These are phyloP conservation scores for Chrysemys picta DNA, from an alignment of 2,113 vertebrate species.

Conservation along the genomic window DNA sequence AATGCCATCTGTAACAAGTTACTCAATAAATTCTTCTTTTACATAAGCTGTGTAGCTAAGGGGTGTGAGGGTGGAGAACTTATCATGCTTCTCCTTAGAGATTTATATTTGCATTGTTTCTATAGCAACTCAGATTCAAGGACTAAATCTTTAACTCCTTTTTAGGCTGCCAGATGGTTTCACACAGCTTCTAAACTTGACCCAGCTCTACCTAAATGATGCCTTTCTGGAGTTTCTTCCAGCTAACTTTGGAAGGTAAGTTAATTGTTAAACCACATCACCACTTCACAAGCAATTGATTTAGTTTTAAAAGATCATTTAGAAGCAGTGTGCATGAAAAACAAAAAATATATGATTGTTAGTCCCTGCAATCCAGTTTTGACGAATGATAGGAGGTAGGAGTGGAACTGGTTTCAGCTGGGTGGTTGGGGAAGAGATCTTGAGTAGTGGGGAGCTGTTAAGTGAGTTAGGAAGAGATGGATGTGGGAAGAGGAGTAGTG, in stretches of 20 bases:
- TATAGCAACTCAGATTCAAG: slow-evolving; percentile 65
- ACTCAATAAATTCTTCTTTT: slow-evolving; percentile 49
- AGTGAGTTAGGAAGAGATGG: not conserved
- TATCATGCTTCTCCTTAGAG: slow-evolving; percentile 53
- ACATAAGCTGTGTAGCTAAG: slow-evolving; percentile 32
- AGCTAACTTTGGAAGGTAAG: slow-evolving; percentile 99
- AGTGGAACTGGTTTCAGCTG: not conserved
- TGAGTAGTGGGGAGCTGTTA: not conserved
- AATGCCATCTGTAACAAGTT: slow-evolving; percentile 6
- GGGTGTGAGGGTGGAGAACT: slow-evolving; percentile 48
- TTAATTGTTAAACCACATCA: slow-evolving; percentile 19
- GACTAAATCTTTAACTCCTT: slow-evolving; percentile 68
- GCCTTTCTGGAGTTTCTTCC: slow-evolving; percentile 99
- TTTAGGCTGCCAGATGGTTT: slow-evolving; percentile 97
- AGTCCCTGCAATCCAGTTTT: not conserved
- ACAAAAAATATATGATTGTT: not conserved
- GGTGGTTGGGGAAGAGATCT: not conserved
- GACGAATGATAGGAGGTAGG: not conserved
- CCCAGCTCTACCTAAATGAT: slow-evolving; percentile 99
- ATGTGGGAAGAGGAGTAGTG: not conserved
- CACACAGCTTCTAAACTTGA: slow-evolving; percentile 98
- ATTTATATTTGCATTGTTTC: slow-evolving; percentile 67
- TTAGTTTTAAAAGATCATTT: not conserved
- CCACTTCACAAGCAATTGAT: not conserved
- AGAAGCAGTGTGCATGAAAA: not conserved